These are phyloP conservation scores for Scolopax rusticola DNA, from an alignment of 2,797 vertebrate genomes.

Conservation along the genomic window DNA sequence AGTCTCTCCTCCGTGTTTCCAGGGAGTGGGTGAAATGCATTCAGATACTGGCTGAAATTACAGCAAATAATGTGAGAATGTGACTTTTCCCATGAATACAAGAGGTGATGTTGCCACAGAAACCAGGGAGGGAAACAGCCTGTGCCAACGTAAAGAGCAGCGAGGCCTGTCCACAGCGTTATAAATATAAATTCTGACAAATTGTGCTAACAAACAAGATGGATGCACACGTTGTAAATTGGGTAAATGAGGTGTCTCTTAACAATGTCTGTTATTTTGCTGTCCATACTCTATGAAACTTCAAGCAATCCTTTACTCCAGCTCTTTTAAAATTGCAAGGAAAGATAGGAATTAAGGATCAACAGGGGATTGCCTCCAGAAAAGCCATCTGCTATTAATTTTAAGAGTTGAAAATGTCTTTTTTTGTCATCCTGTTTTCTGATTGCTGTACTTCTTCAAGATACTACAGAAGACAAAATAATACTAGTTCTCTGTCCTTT, in stretches of 20 bases:
- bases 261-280: background rate
- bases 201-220: background rate
- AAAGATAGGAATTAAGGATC: background rate
- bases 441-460: background rate
- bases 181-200: background rate
- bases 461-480: background rate
- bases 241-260: background rate
- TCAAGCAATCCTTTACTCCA: background rate
- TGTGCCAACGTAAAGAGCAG: background rate
- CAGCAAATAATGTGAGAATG: background rate
- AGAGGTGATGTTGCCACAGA: background rate
- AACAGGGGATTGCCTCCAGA: background rate
- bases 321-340: background rate
- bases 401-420: background rate
- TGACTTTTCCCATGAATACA: background rate
- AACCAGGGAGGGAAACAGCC: background rate
- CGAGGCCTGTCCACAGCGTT: background rate
- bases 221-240: background rate
- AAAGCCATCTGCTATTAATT: constrained; percentile 9
- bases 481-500: background rate
- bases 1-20: background rate
- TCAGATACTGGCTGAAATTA: background rate
- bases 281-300: background rate
- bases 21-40: background rate
- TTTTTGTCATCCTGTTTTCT: constrained; percentile 2